A percentile compares a stretch with the other conserved stretches of the same genome.
phyloP scores from a whole-genome alignment of 2,888 invertebrate genomes.

The Leptopilina syphax region DNA sequence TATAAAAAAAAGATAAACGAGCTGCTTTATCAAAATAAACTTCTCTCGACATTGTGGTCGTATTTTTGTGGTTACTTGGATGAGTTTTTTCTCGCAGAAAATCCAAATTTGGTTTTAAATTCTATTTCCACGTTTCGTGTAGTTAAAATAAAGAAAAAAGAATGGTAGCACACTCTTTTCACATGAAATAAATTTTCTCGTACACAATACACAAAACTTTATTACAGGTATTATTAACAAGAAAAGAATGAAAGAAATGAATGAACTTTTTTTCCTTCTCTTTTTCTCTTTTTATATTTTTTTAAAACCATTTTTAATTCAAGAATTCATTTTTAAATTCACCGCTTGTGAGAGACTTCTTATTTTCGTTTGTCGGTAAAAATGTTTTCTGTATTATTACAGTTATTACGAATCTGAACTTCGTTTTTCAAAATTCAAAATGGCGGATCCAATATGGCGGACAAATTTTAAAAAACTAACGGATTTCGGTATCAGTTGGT shows the following conservation, averaged over 20 bases:
- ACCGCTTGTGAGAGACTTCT: no score
- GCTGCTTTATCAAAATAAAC: slow-evolving; percentile 23
- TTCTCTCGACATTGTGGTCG: neutral
- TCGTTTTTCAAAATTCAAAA: no score
- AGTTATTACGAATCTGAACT: no score
- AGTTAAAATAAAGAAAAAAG: neutral
- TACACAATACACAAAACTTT: neutral
- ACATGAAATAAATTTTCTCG: neutral
- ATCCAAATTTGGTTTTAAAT: slow-evolving; percentile 6
- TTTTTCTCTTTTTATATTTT: neutral
- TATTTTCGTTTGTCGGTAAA: no score
- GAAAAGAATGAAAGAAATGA: neutral
- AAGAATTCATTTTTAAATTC: no score
- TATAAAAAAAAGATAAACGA: slow-evolving; percentile 1
- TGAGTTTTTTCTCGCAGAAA: neutral
- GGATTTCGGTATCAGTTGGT: no score
- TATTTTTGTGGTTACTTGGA: neutral
- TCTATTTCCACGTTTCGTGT: neutral
- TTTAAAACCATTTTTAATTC: no score
- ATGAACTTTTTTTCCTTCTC: neutral
- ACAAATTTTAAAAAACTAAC: no score
- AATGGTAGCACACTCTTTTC: neutral
- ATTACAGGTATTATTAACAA: neutral
- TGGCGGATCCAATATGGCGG: no score
- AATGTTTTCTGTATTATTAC: no score